Evolutionary conservation across 2,888 invertebrate genomes (phyloP).

Genomic region (Polylopha cassiicola): DNA sequence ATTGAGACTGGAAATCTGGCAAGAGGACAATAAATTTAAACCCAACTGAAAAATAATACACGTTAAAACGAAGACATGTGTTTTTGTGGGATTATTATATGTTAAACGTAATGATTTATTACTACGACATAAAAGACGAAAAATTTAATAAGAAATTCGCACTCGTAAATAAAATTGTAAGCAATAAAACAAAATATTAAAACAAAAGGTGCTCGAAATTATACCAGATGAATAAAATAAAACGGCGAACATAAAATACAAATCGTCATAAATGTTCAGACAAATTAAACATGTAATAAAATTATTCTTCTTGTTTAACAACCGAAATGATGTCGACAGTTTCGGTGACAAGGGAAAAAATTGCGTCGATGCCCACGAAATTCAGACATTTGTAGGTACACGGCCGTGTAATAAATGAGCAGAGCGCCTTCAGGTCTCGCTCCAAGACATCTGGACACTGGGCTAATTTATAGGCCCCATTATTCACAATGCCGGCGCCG

Average conservation of each 20-base stretch:
- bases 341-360: conserved; percentile 24
- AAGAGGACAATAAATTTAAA: too few species aligned
- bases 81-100: too few species aligned
- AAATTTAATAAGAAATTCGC: too few species aligned
- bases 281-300: conserved; percentile 30
- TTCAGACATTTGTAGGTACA: conserved; percentile 18
- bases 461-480: conserved; percentile 50
- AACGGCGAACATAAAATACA: conserved; percentile 17
- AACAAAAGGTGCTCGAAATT: conserved; percentile 1
- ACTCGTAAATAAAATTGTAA: neutral
- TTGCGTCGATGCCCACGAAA: conserved; percentile 21
- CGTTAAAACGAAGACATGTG: too few species aligned
- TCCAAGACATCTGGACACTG: conserved; percentile 45
- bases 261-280: conserved; percentile 26
- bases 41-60: too few species aligned
- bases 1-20: too few species aligned
- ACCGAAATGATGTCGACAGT: conserved; percentile 29
- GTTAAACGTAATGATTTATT: too few species aligned
- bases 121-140: too few species aligned
- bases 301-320: conserved; percentile 26
- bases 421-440: conserved; percentile 26
- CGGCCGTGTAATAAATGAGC: conserved; percentile 37
- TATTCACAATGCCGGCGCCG: conserved; percentile 39
- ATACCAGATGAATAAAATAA: conserved; percentile 7
- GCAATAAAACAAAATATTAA: neutral